These are phyloP conservation scores for Synergus umbraculus DNA, from an alignment of 2,888 invertebrate species.

Conservation along the genomic window DNA sequence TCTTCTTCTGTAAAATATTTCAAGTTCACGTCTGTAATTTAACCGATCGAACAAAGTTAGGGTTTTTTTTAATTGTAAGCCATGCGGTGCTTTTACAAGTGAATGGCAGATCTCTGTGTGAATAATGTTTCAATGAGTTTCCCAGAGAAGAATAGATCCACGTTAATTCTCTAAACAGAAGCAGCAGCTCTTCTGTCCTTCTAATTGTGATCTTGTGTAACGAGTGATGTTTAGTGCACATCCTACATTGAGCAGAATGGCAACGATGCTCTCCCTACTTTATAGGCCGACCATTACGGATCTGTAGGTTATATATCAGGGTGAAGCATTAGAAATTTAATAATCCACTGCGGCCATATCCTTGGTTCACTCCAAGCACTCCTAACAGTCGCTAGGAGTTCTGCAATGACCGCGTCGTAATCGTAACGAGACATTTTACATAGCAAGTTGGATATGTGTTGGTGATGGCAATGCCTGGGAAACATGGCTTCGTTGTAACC, in stretches of 20 bases:
- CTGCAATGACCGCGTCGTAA: slow-evolving; percentile 67
- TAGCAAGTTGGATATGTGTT: slow-evolving; percentile 54
- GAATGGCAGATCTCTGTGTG: not conserved
- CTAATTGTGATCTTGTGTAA: slow-evolving; percentile 23
- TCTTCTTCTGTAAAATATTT: too few relatives aligned
- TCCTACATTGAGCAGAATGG: slow-evolving; percentile 45
- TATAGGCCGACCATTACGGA: slow-evolving; percentile 59
- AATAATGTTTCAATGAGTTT: not conserved
- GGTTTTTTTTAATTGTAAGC: too few relatives aligned
- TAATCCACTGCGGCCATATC: slow-evolving; percentile 66
- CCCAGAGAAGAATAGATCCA: not conserved
- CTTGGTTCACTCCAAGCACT: slow-evolving; percentile 51
- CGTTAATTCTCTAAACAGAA: not conserved
- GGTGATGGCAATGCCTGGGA: slow-evolving; percentile 19
- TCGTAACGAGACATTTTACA: slow-evolving; percentile 71
- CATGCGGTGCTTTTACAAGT: too few relatives aligned
- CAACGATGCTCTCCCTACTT: slow-evolving; percentile 49
- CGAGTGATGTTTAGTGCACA: slow-evolving; percentile 49
- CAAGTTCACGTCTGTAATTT: too few relatives aligned
- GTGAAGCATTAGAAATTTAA: slow-evolving; percentile 65
- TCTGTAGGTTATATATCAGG: slow-evolving; percentile 55
- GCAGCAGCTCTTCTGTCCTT: not conserved
- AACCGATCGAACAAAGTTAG: too few relatives aligned
- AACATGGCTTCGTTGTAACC: slow-evolving; percentile 5
- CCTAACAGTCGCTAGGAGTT: slow-evolving; percentile 51